Percentiles rank a stretch among this genome's conserved stretches.
Conservation (phyloP, 2,888 invertebrate species). For the Deilephila porcellus region DNA sequence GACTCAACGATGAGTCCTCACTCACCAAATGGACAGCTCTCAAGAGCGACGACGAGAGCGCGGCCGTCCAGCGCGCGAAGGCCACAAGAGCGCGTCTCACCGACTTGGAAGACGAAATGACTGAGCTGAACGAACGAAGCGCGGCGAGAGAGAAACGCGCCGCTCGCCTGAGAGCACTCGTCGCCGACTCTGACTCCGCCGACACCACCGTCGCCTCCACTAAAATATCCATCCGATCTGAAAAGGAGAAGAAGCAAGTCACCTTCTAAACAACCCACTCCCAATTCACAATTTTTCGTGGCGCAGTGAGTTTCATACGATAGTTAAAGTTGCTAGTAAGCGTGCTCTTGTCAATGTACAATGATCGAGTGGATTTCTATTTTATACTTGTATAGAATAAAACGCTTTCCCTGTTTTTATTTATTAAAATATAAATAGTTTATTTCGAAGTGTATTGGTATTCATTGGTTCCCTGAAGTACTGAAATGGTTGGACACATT, state of each 20-base stretch:
- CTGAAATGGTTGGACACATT: not conserved
- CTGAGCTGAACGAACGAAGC: conserved; percentile 87
- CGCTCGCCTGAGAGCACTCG: conserved; percentile 88
- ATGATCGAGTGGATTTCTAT: conserved; percentile 69
- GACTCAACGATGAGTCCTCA: conserved; percentile 70
- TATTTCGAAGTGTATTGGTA: conserved; percentile 38
- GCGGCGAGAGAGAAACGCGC: conserved; percentile 89
- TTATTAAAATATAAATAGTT: conserved; percentile 53
- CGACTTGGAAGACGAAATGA: conserved; percentile 91
- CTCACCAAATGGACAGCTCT: conserved; percentile 88
- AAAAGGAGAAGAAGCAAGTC: conserved; percentile 81
- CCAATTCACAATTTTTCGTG: conserved; percentile 55
- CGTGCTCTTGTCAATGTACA: conserved; percentile 67
- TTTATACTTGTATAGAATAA: conserved; percentile 78
- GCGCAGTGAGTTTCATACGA: conserved; percentile 53
- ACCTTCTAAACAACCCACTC: conserved; percentile 69
- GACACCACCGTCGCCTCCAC: conserved; percentile 66
- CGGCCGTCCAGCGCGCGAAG: conserved; percentile 87
- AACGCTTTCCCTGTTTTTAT: conserved; percentile 71
- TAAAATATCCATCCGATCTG: conserved; percentile 72
- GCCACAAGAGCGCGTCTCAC: conserved; percentile 87
- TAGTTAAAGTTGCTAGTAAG: conserved; percentile 68
- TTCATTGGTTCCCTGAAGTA: not conserved
- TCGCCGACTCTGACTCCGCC: conserved; percentile 84
- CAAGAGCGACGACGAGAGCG: conserved; percentile 77